Conservation (phyloP, 2,888 invertebrate species). For the Ophonus ardosiacus region DNA sequence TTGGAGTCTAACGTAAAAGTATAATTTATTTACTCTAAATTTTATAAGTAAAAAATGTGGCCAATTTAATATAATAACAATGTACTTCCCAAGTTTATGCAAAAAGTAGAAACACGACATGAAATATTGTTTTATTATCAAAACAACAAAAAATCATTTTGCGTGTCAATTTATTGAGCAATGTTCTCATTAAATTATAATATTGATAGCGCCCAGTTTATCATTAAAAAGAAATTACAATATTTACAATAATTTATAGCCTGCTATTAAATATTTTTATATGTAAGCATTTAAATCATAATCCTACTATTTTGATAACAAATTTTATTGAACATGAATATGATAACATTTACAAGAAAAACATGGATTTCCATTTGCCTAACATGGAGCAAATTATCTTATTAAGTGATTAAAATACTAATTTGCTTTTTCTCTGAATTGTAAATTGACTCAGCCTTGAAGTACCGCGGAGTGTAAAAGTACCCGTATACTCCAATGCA, state of each 20-base stretch:
- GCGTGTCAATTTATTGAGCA: background rate
- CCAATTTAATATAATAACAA: background rate
- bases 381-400: constrained; percentile 42
- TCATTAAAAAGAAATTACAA: background rate
- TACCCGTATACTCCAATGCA: background rate
- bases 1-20: too few relatives aligned
- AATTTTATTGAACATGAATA: background rate
- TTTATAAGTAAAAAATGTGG: too few relatives aligned
- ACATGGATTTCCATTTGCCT: constrained; percentile 15
- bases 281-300: background rate
- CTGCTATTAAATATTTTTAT: background rate
- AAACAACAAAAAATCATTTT: background rate
- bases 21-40: too few relatives aligned
- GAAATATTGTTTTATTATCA: background rate
- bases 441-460: constrained; percentile 31
- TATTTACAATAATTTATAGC: background rate
- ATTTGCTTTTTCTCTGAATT: constrained; percentile 45
- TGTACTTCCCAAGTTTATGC: too few relatives aligned
- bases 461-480: constrained; percentile 29
- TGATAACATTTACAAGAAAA: constrained; percentile 26
- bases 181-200: background rate
- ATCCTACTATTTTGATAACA: background rate
- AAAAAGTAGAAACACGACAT: background rate
- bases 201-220: background rate
- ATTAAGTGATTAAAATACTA: constrained; percentile 50